Evolutionary conservation across 2,888 invertebrate species (phyloP), one percentile per base, ranked within the genome.

Genomic region (Ormia ochracea): DNA sequence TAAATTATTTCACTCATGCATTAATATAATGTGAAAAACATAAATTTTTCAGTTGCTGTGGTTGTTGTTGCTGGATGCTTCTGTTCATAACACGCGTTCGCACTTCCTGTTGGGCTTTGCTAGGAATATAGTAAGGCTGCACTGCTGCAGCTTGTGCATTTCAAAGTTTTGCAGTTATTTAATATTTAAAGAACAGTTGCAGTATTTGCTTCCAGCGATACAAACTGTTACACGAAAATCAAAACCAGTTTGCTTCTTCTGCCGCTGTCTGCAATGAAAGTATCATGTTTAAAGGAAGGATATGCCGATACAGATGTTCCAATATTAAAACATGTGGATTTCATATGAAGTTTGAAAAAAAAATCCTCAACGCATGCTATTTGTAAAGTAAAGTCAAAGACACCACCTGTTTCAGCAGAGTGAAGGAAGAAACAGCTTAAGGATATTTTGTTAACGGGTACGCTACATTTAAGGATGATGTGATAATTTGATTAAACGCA

Each of bases 301-400:
- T 74, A 74, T 58, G 63, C 58, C 68, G 65, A 48, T 63, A 68
- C 78, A 78, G 78, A 78, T 73, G 78, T 73, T 73, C 5, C 19
- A 12, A 28, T 63, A 48, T 21, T 43, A 19, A 59, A 58, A 72
- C 77, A 77, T 48, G 21, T 77, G 76, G 45, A 45, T 38, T 58
- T 17, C 2, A 3, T 41, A 28, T 41, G 28, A n/a, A 43, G 28
- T 9, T 12, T 0, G 7, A 23, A 41, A 12, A 21, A 10, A n/a
- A 77, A 54, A 54, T 72, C 43, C 38, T 65, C 28, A 78, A 68
- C 66, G 78, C 78, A 78, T 73, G 78, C 78, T 73, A 68, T 59
- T 68, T 45, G 61, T 33, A 50, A 73, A 36, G 61, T 72, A 54
- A 56, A 65, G 31, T 12, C 9, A n/a, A 26, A 50, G n/a, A 50